Percentiles rank a stretch among this genome's conserved stretches.
Evolutionary conservation across 2,113 vertebrate genomes (phyloP).

Genomic region (Hippoglossus stenolepis): DNA sequence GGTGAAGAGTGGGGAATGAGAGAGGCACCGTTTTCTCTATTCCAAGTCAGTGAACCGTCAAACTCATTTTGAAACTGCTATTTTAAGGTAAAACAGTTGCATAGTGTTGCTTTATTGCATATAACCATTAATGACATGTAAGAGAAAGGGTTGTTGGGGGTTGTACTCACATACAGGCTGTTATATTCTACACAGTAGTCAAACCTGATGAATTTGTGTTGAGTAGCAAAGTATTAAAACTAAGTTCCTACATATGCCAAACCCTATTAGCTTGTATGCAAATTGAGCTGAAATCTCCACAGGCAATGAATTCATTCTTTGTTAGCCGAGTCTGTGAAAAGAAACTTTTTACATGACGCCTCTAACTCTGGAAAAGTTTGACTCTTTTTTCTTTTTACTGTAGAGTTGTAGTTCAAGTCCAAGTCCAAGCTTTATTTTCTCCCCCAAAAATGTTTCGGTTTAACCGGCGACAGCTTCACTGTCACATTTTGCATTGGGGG

Average conservation of each 20-base stretch:
- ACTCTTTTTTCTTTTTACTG: not conserved
- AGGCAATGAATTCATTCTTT: slow-evolving; percentile 1
- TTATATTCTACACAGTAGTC: not conserved
- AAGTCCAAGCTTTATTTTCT: not conserved
- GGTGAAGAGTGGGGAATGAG: not conserved
- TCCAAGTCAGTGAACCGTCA: not conserved
- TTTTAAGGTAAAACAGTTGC: not conserved
- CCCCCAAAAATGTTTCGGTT: not conserved
- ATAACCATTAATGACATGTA: not conserved
- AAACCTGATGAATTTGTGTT: slow-evolving; percentile 5
- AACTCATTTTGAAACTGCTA: not conserved
- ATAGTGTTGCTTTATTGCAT: not conserved
- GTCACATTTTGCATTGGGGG: slow-evolving; percentile 48
- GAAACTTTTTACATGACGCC: not conserved
- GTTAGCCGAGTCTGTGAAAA: slow-evolving; percentile 14
- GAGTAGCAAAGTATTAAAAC: slow-evolving; percentile 18
- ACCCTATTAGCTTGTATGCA: slow-evolving; percentile 7
- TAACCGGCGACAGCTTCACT: slow-evolving; percentile 28
- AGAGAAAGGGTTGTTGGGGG: not conserved
- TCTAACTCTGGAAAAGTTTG: not conserved
- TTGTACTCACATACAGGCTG: no score
- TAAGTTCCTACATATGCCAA: slow-evolving; percentile 4
- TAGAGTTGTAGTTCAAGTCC: not conserved
- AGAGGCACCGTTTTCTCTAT: not conserved
- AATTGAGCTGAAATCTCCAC: slow-evolving; percentile 9